Conservation (phyloP, 2,113 vertebrate genomes). For the Colossoma macropomum region DNA sequence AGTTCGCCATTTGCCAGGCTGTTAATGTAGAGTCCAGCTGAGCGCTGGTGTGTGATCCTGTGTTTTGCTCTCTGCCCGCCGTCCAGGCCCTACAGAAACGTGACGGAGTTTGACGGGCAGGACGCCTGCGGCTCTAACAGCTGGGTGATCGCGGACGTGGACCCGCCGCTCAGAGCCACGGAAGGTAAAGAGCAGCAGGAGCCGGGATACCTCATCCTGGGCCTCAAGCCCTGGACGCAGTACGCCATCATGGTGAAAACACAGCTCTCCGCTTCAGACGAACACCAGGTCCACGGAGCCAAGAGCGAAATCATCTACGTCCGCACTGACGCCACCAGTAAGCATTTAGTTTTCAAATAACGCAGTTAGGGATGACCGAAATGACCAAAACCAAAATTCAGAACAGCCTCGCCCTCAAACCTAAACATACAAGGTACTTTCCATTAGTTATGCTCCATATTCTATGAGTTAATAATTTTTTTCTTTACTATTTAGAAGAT, state of each 20-base stretch:
- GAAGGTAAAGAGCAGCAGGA: slow-evolving; percentile 66
- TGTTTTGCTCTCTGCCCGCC: background rate
- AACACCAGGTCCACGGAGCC: slow-evolving; percentile 88
- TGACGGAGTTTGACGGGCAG: slow-evolving; percentile 96
- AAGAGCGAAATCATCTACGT: slow-evolving; percentile 97
- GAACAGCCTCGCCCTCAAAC: no score
- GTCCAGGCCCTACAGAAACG: slow-evolving; percentile 88
- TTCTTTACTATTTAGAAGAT: no score
- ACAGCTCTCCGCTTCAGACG: slow-evolving; percentile 91
- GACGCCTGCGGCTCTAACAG: slow-evolving; percentile 96
- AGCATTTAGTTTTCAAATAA: slow-evolving; percentile 60
- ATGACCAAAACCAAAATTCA: no score
- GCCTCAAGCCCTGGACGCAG: slow-evolving; percentile 94
- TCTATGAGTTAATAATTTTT: no score
- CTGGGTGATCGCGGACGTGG: slow-evolving; percentile 96
- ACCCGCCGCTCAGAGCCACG: slow-evolving; percentile 76
- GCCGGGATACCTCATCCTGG: slow-evolving; percentile 84
- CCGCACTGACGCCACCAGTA: slow-evolving; percentile 91
- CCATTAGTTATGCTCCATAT: no score
- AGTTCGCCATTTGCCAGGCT: no score
- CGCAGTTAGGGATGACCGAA: no score
- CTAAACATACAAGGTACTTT: no score
- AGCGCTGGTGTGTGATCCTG: slow-evolving; percentile 80
- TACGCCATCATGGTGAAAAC: slow-evolving; percentile 97
- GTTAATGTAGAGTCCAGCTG: background rate